These are phyloP conservation scores for Pagetopsis macropterus DNA, from an alignment of 2,797 vertebrate species.

Conservation along the genomic window DNA sequence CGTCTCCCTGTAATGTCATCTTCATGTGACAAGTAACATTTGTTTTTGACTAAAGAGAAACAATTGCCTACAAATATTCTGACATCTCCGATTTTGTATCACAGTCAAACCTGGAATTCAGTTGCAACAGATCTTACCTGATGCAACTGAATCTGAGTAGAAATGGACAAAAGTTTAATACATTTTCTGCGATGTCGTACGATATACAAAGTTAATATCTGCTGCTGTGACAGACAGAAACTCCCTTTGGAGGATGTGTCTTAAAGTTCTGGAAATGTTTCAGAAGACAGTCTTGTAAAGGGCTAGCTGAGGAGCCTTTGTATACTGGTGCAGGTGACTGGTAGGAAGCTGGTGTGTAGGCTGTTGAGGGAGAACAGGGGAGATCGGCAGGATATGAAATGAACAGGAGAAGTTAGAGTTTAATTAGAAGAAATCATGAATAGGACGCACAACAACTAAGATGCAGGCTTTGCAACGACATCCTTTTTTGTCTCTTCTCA, in stretches of 20 bases:
- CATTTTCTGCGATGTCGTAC: neutral
- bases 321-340: neutral
- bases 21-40: too few species aligned
- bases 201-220: neutral
- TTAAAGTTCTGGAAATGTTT: neutral
- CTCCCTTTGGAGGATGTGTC: neutral
- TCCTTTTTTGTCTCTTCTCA: neutral
- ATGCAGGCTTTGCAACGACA: neutral
- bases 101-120: neutral
- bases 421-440: neutral
- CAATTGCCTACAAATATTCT: neutral
- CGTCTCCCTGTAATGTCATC: too few species aligned
- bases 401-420: neutral
- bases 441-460: neutral
- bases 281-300: neutral
- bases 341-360: neutral
- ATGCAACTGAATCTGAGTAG: neutral
- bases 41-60: neutral
- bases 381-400: conserved; percentile 1
- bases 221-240: neutral
- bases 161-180: neutral
- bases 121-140: neutral
- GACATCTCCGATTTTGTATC: neutral
- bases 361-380: neutral
- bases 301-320: neutral